Evolutionary conservation across 1,140 invertebrate genomes (phyloP), one percentile per base, ranked within the genome.

Genomic region (Gryllus bimaculatus): DNA sequence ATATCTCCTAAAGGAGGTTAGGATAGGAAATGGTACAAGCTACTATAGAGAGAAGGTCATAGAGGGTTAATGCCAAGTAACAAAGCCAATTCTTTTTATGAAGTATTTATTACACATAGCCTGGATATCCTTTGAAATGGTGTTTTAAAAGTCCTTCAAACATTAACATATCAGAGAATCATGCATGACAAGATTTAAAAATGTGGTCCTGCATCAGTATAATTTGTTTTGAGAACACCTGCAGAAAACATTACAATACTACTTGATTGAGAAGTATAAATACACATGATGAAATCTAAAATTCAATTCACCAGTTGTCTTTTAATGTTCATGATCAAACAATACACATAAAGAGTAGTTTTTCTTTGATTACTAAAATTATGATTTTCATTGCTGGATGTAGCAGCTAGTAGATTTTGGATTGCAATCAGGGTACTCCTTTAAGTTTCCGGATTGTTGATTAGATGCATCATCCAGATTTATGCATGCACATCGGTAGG

Each of bases 401-500:
- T 66, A 20, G 48, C 80, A 80, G 47, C 80, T 80, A 0, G 78
- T 80, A n/a, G 80, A 73, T 73, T 76, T 54, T 10, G 83, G 80
- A 12, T 83, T 81, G 82, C 91, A 92, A 73, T 90, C 87, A 47
- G 89, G 83, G 84, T 92, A 93, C 78, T 90, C 86, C 84, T 91
- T 90, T 21, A 92, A 83, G 73, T 85, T 86, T 13, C 88, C 87
- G 81, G 89, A 85, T 79, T 88, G 85, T 20, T 89, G 81, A 81
- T 89, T 88, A 10, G 87, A 87, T n/a, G 82, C 80, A 84, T 87
- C 89, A 6, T 86, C 80, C 13, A 86, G 80, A 80, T 88, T 89
- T 0, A 97, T 88, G 87, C 96, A 98, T 8, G 93, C 95, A 88
- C 96, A 98, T 26, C 93, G 88, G 74, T 90, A 89, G 49, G 86